A percentile compares a stretch with the other conserved stretches of the same genome.
Conservation (phyloP, 2,113 vertebrate genomes). For the Regulus satrapa region DNA sequence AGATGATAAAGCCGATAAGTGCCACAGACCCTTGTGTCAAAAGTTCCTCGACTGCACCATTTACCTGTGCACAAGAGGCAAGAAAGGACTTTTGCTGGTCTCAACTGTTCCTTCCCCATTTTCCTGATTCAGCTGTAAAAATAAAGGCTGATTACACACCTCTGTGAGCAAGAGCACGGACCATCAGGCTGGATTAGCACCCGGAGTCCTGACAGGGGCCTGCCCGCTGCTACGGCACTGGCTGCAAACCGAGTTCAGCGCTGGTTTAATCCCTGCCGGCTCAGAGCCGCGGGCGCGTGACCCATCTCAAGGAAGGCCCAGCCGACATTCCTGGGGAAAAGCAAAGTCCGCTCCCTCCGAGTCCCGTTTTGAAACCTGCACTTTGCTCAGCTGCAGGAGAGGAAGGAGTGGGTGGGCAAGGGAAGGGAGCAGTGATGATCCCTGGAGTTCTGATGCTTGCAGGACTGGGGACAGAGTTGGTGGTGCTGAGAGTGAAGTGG, state of each 20-base stretch:
- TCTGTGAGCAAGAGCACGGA: neutral
- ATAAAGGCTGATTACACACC: neutral
- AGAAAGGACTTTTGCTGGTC: neutral
- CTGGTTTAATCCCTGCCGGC: neutral
- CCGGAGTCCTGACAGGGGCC: neutral
- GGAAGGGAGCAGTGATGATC: neutral
- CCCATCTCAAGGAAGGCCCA: neutral
- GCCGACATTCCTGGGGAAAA: neutral
- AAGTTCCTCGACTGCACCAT: neutral
- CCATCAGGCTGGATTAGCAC: neutral
- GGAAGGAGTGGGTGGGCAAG: neutral
- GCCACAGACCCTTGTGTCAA: neutral
- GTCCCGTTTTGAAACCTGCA: slow-evolving; percentile 1
- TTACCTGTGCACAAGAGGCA: neutral
- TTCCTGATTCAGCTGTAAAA: neutral
- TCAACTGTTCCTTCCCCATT: neutral
- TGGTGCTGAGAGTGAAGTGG: neutral
- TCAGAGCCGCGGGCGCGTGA: neutral
- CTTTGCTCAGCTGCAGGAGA: neutral
- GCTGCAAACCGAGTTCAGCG: neutral
- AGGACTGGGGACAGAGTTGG: neutral
- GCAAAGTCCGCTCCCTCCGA: neutral
- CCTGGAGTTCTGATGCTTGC: neutral
- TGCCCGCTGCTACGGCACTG: neutral
- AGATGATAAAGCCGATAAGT: neutral